phyloP scores from a whole-genome alignment of 2,888 invertebrate genomes.

The Capitulum mitella region DNA sequence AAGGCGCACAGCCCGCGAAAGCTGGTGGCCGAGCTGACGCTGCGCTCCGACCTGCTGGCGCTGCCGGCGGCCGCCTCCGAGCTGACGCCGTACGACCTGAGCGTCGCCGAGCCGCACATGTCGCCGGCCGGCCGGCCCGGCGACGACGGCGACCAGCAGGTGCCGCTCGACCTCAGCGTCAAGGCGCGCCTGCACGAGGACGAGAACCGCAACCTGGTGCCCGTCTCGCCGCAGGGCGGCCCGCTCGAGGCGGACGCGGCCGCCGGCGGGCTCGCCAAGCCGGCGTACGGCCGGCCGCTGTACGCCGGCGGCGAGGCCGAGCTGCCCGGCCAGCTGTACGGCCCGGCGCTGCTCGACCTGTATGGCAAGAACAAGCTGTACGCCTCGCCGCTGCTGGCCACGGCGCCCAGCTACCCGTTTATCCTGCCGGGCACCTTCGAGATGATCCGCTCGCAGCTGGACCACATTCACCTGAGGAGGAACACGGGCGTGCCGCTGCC shows the following conservation, averaged over 20 bases:
- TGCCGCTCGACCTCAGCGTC: conserved; percentile 21
- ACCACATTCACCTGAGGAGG: conserved; percentile 12
- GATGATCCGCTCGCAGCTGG: conserved; percentile 23
- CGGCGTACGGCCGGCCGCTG: background rate
- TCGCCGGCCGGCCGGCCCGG: conserved; percentile 43
- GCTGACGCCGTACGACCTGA: conserved; percentile 63
- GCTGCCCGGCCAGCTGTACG: background rate
- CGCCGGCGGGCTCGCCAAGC: background rate
- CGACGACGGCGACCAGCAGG: conserved; percentile 43
- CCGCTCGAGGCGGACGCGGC: background rate
- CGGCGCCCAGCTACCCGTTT: background rate
- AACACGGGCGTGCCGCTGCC: background rate
- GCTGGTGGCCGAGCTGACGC: conserved; percentile 48
- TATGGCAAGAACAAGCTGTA: conserved; percentile 18
- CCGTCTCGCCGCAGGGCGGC: background rate
- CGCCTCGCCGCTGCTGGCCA: background rate
- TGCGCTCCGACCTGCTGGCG: conserved; percentile 40
- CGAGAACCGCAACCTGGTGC: conserved; percentile 10
- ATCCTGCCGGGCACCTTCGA: conserved; percentile 15
- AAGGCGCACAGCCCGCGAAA: conserved; percentile 86
- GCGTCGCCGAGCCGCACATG: conserved; percentile 43
- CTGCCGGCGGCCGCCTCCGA: conserved; percentile 42
- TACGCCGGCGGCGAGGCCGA: background rate
- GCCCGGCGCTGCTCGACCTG: background rate
- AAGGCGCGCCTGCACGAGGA: background rate